Percentiles rank a stretch among this genome's conserved stretches.
Conservation (phyloP, 2,888 invertebrate species). For the Odontothrips loti region DNA sequence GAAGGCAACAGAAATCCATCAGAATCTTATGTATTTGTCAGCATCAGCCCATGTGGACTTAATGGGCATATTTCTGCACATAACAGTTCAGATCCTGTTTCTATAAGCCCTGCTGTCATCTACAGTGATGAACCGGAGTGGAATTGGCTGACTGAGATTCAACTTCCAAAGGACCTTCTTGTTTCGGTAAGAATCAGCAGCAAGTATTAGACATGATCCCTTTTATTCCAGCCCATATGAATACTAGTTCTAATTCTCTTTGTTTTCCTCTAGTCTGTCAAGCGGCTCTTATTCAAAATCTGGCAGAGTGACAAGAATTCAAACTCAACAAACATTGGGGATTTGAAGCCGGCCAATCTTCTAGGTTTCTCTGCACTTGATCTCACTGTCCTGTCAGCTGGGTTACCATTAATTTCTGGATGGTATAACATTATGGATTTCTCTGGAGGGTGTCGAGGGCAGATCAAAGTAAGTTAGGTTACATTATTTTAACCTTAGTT, state of each 20-base stretch:
- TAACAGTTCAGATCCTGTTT: not conserved
- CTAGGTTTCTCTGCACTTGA: constrained; percentile 50
- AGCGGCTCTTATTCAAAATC: constrained; percentile 9
- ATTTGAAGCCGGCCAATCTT: not conserved
- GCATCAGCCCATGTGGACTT: not conserved
- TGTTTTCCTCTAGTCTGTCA: not conserved
- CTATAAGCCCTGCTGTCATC: not conserved
- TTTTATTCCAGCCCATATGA: no score
- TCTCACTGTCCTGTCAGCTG: constrained; percentile 52
- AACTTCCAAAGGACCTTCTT: constrained; percentile 50
- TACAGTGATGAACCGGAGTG: constrained; percentile 44
- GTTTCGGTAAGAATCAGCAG: constrained; percentile 50
- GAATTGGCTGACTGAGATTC: constrained; percentile 53
- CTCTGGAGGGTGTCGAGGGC: constrained; percentile 55
- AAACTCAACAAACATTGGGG: not conserved
- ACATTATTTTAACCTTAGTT: not conserved
- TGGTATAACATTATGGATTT: constrained; percentile 63
- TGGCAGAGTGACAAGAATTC: not conserved
- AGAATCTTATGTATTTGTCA: not conserved
- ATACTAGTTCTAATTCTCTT: not conserved
- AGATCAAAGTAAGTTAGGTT: constrained; percentile 52
- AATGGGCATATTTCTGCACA: not conserved
- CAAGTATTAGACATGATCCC: not conserved
- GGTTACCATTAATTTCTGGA: constrained; percentile 54
- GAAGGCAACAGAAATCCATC: not conserved